Conservation (phyloP, 2,113 vertebrate species). For the Anthoscopus minutus region DNA sequence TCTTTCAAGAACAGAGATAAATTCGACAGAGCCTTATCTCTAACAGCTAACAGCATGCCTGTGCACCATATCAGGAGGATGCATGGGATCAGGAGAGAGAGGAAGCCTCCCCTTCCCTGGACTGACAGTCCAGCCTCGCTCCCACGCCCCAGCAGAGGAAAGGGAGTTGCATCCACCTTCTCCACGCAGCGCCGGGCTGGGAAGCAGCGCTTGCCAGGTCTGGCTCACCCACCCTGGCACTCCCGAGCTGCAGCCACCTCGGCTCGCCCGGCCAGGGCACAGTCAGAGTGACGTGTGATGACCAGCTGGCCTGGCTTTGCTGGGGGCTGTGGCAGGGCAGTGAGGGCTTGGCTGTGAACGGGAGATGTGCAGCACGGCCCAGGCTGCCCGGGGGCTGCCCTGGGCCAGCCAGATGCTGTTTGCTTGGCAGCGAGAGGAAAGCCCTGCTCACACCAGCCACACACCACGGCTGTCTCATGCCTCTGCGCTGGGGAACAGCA, state of each 20-base stretch:
- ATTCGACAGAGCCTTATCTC: background rate
- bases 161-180: background rate
- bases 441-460: background rate
- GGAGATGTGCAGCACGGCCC: background rate
- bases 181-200: background rate
- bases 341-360: slow-evolving; percentile 9
- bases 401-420: slow-evolving; percentile 7
- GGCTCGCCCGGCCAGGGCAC: background rate
- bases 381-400: background rate
- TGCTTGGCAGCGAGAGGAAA: background rate
- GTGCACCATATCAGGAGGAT: background rate
- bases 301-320: background rate
- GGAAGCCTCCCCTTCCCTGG: background rate
- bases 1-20: background rate
- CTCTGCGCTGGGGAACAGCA: rapidly evolving
- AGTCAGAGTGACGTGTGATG: background rate
- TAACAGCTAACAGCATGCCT: rapidly evolving
- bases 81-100: background rate
- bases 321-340: background rate
- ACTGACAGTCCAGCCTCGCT: background rate
- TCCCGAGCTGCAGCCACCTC: background rate
- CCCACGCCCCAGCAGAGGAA: background rate
- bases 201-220: rapidly evolving
- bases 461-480: rapidly evolving
- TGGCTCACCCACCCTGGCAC: background rate